Evolutionary conservation across 2,888 invertebrate species (phyloP), one percentile per base, ranked within the genome.

Genomic region (Alcis repandata): DNA sequence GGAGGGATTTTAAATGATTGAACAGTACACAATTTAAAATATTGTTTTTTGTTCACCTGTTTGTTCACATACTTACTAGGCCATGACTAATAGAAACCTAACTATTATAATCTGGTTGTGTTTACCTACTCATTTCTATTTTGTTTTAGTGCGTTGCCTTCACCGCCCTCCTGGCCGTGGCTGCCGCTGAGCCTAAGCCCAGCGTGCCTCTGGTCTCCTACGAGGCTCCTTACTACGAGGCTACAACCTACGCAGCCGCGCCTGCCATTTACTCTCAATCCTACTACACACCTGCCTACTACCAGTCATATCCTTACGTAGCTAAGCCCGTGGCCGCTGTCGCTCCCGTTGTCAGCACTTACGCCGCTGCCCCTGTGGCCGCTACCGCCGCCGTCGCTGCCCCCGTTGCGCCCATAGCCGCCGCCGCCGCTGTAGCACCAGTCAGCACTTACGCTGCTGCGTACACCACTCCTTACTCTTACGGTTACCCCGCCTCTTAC

Each of bases 81-180:
- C n/a, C n/a, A n/a, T n/a, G n/a, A n/a, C n/a, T n/a, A n/a, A n/a
- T n/a, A n/a, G n/a, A 36, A 36, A 36, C 6, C 9, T 36, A 36
- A 36, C 9, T 7, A 36, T 11, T 36, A 36, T 11, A 11, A n/a
- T 46, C 6, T 46, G 20, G 13, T 0, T 20, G 20, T 46, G 7
- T 13, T 7, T 2, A 15, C 7, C 2, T 11, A 41, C 17, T 45
- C 2, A 33, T 9, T 11, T 6, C 10, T 19, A 20, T 20, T 19
- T 33, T 32, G 20, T 56, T 56, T 45, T 19, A 56, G 56, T 56
- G 56, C 36, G 45, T 56, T 45, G 56, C 56, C 45, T 43, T 56
- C 19, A 22, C 22, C 46, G 45, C 56, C 45, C n/a, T 56, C 20
- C 46, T 76, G 74, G 74, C 74, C 27, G 69, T 68, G 22, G 73